These are phyloP conservation scores for Heliconius congener DNA, from an alignment of 1,140 invertebrate genomes.

Conservation along the genomic window DNA sequence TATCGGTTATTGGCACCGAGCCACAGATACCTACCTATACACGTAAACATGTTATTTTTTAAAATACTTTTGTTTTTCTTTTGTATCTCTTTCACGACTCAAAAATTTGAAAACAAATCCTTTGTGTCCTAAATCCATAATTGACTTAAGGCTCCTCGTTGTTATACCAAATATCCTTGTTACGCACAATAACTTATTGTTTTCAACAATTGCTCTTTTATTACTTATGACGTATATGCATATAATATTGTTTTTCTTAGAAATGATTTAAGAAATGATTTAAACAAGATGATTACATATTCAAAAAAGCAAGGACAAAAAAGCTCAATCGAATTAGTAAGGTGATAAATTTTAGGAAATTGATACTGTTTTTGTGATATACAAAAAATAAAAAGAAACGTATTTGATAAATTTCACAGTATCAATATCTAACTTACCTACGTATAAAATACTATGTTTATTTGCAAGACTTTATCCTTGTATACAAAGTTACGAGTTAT, in stretches of 20 bases:
- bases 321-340: no score
- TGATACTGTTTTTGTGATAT: background rate
- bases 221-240: no score
- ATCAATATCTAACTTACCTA: background rate
- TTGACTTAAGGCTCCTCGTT: background rate
- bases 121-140: background rate
- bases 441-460: background rate
- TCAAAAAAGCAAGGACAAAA: no score
- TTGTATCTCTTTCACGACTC: constrained; percentile 23
- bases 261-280: no score
- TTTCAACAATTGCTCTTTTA: no score
- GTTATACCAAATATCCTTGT: no score
- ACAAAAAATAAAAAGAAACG: background rate
- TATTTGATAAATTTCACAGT: background rate
- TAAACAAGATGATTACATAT: no score
- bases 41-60: constrained; percentile 21
- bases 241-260: no score
- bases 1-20: constrained; percentile 23
- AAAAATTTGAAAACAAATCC: constrained; percentile 8
- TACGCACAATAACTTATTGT: no score
- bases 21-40: constrained; percentile 18
- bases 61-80: constrained; percentile 23
- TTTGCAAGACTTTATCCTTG: background rate
- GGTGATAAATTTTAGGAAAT: background rate
- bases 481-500: no score